phyloP scores from a whole-genome alignment of 2,888 invertebrate species.

The Conchocele bisecta region DNA sequence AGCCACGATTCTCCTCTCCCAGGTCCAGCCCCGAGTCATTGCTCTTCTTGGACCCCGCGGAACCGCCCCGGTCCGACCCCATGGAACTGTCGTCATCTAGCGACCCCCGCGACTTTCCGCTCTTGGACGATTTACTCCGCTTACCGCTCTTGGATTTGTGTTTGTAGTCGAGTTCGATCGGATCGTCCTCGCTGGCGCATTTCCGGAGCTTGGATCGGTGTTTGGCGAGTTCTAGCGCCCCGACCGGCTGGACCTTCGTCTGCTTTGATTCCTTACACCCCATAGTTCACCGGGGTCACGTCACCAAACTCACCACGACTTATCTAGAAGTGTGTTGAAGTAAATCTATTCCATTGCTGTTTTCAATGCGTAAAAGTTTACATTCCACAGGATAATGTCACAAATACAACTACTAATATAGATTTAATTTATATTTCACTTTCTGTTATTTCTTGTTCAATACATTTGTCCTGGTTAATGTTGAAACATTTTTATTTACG shows the following conservation, averaged over 20 bases:
- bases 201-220: conserved; percentile 55
- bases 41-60: conserved; percentile 75
- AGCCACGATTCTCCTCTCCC: conserved; percentile 65
- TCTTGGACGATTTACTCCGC: conserved; percentile 50
- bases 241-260: conserved; percentile 70
- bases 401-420: too few relatives aligned
- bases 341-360: too few relatives aligned
- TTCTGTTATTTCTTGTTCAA: too few relatives aligned
- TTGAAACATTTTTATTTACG: too few relatives aligned
- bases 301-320: too few relatives aligned
- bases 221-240: conserved; percentile 42
- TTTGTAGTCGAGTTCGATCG: conserved; percentile 61
- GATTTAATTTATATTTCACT: too few relatives aligned
- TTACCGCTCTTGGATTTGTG: conserved; percentile 47
- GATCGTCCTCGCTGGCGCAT: conserved; percentile 55
- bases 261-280: conserved; percentile 73
- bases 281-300: conserved; percentile 62
- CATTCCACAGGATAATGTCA: too few relatives aligned
- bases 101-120: conserved; percentile 59
- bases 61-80: conserved; percentile 71
- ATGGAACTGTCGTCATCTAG: conserved; percentile 56
- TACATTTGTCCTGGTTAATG: too few relatives aligned
- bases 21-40: conserved; percentile 76
- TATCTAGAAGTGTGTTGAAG: too few relatives aligned
- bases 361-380: too few relatives aligned